Evolutionary conservation across 2,888 invertebrate genomes (phyloP).

Genomic region (Drymonia ruficornis): DNA sequence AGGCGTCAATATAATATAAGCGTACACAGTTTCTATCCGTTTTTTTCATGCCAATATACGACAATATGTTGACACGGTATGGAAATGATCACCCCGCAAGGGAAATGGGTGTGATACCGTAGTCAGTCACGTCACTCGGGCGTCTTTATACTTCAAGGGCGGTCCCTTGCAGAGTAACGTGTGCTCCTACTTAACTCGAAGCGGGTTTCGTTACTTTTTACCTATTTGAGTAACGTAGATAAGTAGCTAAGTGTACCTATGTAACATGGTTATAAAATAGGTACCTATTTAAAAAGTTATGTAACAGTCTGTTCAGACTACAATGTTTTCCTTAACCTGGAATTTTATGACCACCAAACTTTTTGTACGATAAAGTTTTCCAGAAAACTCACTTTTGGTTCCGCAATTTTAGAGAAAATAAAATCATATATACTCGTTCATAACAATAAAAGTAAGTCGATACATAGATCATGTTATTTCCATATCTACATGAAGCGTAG

Average conservation of each 20-base stretch:
- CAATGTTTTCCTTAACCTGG: no score
- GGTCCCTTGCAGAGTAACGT: not conserved
- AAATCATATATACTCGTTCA: no score
- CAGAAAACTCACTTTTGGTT: no score
- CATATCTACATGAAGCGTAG: no score
- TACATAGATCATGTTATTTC: no score
- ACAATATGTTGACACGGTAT: not conserved
- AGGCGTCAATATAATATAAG: not conserved
- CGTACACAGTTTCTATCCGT: not conserved
- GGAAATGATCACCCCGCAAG: slow-evolving; percentile 6
- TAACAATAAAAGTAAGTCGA: no score
- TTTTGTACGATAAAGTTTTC: no score
- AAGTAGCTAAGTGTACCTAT: no score
- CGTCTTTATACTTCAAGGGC: slow-evolving; percentile 1
- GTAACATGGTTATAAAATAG: not conserved
- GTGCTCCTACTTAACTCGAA: not conserved
- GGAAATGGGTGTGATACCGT: slow-evolving; percentile 5
- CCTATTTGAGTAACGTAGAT: not conserved
- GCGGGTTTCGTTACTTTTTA: slow-evolving; percentile 1
- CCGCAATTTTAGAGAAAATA: no score
- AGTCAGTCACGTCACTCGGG: not conserved
- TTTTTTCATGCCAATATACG: not conserved
- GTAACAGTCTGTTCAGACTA: no score
- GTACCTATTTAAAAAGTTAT: not conserved
- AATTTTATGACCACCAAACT: no score